Evolutionary conservation across 1,140 invertebrate species (phyloP).

Genomic region (Eueides isabella): DNA sequence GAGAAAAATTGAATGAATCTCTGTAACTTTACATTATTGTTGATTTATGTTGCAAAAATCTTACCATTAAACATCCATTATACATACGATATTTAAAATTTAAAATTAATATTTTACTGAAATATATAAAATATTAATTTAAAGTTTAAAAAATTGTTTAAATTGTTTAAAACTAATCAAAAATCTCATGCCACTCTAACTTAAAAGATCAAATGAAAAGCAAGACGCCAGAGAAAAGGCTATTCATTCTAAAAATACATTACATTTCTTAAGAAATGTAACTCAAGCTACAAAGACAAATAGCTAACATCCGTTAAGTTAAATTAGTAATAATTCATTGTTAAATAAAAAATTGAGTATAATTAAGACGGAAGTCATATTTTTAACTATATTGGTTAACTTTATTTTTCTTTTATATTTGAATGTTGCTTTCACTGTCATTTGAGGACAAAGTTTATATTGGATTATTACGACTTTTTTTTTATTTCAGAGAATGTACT

Average conservation of each 20-base stretch:
- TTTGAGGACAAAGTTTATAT: too few relatives aligned
- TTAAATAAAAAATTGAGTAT: background rate
- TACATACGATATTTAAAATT: background rate
- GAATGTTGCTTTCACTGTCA: too few relatives aligned
- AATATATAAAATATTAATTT: background rate
- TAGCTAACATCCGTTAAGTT: background rate
- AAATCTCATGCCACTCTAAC: background rate
- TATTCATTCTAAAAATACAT: constrained; percentile 6
- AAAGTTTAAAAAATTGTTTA: background rate
- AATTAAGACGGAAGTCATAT: background rate
- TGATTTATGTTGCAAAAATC: too few relatives aligned
- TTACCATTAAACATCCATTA: too few relatives aligned
- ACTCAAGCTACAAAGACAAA: constrained; percentile 11
- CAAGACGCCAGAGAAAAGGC: background rate
- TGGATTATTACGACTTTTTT: too few relatives aligned
- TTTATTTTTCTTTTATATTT: too few relatives aligned
- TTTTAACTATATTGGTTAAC: too few relatives aligned
- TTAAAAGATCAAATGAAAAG: constrained; percentile 6
- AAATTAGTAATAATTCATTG: constrained; percentile 6
- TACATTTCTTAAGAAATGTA: background rate
- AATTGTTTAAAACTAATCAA: background rate
- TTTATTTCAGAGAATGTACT: too few relatives aligned
- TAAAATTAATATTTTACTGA: background rate
- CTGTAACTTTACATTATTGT: too few relatives aligned
- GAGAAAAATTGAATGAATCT: too few relatives aligned